Base-by-base conservation (phyloP, 2,797 vertebrate species). In the Catamblyrhynchus diadema region DNA sequence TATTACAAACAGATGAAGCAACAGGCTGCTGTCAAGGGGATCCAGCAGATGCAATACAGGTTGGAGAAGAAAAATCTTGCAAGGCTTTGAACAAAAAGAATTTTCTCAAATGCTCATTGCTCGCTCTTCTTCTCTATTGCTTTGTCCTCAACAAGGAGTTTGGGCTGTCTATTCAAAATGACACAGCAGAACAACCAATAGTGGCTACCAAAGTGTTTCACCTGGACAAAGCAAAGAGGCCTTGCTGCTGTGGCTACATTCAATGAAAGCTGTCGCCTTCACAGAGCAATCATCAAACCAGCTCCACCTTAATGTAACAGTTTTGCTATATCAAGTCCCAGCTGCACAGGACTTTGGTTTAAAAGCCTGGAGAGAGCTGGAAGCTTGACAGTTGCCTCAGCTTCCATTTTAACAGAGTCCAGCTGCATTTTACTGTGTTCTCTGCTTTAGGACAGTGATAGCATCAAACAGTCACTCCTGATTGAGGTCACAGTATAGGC, bases 1-100 rank as follows among this genome's bases (percentile, higher is more conserved):
- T 93, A 97, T 97, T 96, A 94, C 95, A 96, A 97, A 96, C 96
- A 97, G 93, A 97, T 90, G 96, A 97, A 95, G 88, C 81, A 91
- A 93, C 65, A 84, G 39, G 32, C 67, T 91, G 72, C 42, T 94
- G 90, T 95, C 85, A 94, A 91, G 72, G 48, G 71, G 56, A 96
- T 80, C 60, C 87, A 95, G 93, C 53, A 92, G 90, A 94, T 82
- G 62, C 39, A 71, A 82, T 59, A 74, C 37, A 90, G 75, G 62
- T 62, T 74, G 89, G 59, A 85, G 80, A 81, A 90, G 61, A 60
- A 92, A 90, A 96, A 81, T 22, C n/a, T 57, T 83, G 35, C 21
- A 75, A 65, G 37, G 18, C 30, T 80, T 92, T 79, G 25, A 86
- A 72, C 10, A 72, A 70, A 75, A 75, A 74, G n/a, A 82, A 48